Evolutionary conservation across 1,140 invertebrate species (phyloP), one percentile per base, ranked within the genome.

Genomic region (Lepidurus arcticus): DNA sequence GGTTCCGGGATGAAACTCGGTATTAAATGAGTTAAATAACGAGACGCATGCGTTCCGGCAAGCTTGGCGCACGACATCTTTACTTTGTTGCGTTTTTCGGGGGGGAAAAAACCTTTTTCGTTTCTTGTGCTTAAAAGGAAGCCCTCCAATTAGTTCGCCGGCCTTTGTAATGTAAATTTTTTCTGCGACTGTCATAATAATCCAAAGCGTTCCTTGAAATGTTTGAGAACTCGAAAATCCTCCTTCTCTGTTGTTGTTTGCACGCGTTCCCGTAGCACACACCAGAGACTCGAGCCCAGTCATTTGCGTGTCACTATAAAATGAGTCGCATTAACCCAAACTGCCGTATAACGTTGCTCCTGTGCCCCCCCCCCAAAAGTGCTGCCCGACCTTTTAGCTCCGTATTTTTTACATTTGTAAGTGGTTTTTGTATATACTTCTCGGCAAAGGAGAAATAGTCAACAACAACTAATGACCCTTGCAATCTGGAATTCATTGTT

Each of bases 161-260:
- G 53, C 53, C 53, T 65, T 65, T 65, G 53, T 65, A 4, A 65
- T 65, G 53, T n/a, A n/a, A 21, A 7, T 11, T 65, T 65, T 65
- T 65, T 65, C 53, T 65, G 16, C 21, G 16, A 16, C 53, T 21
- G 53, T 65, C 53, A 65, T 65, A 65, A 21, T 21, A 65, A 65
- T 65, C 53, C 53, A 13, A 65, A 65, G 53, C 53, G 53, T 65
- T 65, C 53, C 53, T n/a, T 65, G 53, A 65, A 65, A 65, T 21
- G 4, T 65, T 65, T 6, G 53, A 65, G 34, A 65, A 65, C 53
- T 65, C 53, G 53, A 65, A 65, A n/a, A 34, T 13, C 53, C 53
- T n/a, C 53, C 53, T 65, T n/a, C 53, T 65, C 53, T 65, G 16
- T 16, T 65, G 53, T 65, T 65, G 53, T 65, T 65, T 65, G 53